phyloP scores from a whole-genome alignment of 2,797 vertebrate species.

The Phrynocephalus guinanensis region DNA sequence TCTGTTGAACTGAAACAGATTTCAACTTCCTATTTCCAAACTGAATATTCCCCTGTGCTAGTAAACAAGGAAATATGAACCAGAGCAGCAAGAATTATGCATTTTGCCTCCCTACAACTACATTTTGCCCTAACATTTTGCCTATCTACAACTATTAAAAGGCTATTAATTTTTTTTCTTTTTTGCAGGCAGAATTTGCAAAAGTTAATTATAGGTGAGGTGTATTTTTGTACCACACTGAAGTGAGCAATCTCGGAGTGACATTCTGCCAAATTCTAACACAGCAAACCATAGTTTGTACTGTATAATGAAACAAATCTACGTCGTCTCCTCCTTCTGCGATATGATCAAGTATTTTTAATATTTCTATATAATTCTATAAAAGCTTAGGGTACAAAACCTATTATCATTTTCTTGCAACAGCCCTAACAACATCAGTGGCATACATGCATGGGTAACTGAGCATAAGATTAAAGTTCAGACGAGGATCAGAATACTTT shows the following conservation, averaged over 20 bases:
- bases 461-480: neutral
- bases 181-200: constrained; percentile 65
- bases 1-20: constrained; percentile 29
- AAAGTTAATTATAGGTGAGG: constrained; percentile 57
- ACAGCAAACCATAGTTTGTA: constrained; percentile 13
- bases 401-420: neutral
- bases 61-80: constrained; percentile 37
- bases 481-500: neutral
- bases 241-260: constrained; percentile 51
- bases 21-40: constrained; percentile 47
- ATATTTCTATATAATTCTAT: constrained; percentile 14
- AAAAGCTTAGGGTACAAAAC: no score
- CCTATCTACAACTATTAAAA: constrained; percentile 58
- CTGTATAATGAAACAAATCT: constrained; percentile 20
- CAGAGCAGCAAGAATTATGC: constrained; percentile 60
- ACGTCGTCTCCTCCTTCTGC: neutral
- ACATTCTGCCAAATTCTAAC: neutral
- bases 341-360: constrained; percentile 39
- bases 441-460: neutral
- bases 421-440: neutral
- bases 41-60: constrained; percentile 37
- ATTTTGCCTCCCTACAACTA: constrained; percentile 37
- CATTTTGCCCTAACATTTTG: constrained; percentile 55
- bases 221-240: constrained; percentile 55
- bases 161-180: constrained; percentile 40